Conservation (phyloP, 2,888 invertebrate species). For the Chydorus sphaericus region DNA sequence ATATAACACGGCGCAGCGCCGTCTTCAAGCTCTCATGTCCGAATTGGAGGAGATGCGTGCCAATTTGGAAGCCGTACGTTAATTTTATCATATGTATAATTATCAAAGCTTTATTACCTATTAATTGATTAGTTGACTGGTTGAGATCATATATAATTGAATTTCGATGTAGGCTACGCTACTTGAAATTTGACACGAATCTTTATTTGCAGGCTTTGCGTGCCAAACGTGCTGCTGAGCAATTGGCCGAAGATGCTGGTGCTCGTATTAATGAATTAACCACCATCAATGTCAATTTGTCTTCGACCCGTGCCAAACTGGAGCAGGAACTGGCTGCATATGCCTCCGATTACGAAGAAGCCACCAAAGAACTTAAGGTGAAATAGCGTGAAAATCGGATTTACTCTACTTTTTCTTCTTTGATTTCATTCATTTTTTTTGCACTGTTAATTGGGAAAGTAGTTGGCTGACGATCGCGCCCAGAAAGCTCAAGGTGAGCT, state of each 20-base stretch:
- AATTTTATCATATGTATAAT: constrained; percentile 1
- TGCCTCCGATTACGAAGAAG: constrained; percentile 94
- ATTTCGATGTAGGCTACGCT: neutral
- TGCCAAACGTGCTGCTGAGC: constrained; percentile 77
- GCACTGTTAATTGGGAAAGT: constrained; percentile 10
- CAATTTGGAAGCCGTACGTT: constrained; percentile 62
- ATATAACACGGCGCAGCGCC: constrained; percentile 75
- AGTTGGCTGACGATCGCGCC: constrained; percentile 72
- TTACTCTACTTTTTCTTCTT: neutral
- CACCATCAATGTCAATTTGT: constrained; percentile 86
- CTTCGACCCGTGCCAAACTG: constrained; percentile 83
- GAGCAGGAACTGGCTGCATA: constrained; percentile 84
- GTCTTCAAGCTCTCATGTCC: constrained; percentile 73
- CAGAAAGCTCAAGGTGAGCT: constrained; percentile 83
- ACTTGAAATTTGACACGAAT: too few relatives aligned
- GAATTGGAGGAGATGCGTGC: constrained; percentile 92
- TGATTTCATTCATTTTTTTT: neutral
- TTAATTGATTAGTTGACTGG: too few relatives aligned
- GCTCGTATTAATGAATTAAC: constrained; percentile 87
- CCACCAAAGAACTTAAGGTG: constrained; percentile 84
- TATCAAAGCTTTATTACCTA: too few relatives aligned
- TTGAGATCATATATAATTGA: too few relatives aligned
- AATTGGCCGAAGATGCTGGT: constrained; percentile 76
- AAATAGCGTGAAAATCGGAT: neutral
- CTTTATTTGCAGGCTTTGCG: constrained; percentile 55